Conservation (phyloP, 2,113 vertebrate genomes). For the Microtus ochrogaster region DNA sequence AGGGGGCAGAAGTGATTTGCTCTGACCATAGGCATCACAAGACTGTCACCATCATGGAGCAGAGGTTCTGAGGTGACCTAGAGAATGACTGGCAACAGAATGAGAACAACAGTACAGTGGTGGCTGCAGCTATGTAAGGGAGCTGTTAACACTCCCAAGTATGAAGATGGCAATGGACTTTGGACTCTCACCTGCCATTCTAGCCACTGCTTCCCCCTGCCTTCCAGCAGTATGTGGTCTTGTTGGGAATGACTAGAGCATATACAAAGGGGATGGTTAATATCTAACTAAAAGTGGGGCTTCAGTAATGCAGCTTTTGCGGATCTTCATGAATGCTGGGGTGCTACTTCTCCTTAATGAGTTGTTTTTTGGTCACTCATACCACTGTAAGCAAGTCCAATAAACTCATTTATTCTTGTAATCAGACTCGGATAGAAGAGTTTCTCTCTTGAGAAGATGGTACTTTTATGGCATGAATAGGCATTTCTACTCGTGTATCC, state of each 20-base stretch:
- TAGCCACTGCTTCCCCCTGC: not conserved
- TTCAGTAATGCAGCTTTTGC: no score
- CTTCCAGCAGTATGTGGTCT: not conserved
- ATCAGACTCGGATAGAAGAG: not conserved
- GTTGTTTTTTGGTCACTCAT: not conserved
- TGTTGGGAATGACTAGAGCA: not conserved
- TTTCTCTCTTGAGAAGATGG: not conserved
- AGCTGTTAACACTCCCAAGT: not conserved
- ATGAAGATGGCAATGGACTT: not conserved
- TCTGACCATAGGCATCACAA: not conserved
- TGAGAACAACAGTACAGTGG: not conserved
- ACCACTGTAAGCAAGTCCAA: not conserved
- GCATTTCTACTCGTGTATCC: not conserved
- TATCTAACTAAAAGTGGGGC: not conserved
- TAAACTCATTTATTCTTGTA: not conserved
- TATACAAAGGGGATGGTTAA: not conserved
- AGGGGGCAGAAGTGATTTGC: not conserved
- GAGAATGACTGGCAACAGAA: not conserved
- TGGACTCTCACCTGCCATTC: not conserved
- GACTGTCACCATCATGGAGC: not conserved
- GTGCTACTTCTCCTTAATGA: not conserved
- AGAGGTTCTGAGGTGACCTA: not conserved
- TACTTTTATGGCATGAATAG: not conserved
- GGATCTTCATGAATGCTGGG: no score
- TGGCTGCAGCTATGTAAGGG: not conserved